phyloP scores from a whole-genome alignment of 2,888 invertebrate species.

The Idaea aversata region DNA sequence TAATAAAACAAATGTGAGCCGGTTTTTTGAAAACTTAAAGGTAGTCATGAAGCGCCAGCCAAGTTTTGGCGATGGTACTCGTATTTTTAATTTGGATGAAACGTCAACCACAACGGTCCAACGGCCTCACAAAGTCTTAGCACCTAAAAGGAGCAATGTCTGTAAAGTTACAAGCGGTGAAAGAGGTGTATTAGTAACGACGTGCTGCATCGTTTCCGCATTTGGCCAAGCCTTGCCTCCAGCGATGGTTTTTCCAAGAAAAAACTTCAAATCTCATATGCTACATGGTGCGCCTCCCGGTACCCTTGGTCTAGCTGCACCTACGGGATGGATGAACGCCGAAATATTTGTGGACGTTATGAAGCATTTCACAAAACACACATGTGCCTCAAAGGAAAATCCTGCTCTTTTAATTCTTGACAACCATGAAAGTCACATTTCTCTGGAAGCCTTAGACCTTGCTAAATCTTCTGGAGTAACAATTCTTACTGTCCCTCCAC shows the following conservation, averaged over 20 bases:
- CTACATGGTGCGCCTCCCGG: slow-evolving; percentile 18
- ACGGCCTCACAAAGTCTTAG: slow-evolving; percentile 28
- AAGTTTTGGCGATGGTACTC: slow-evolving; percentile 25
- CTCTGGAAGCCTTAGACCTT: slow-evolving; percentile 28
- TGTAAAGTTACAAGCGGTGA: slow-evolving; percentile 43
- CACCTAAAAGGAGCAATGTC: slow-evolving; percentile 26
- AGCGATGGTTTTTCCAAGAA: slow-evolving; percentile 45
- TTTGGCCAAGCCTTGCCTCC: slow-evolving; percentile 39
- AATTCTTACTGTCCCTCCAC: slow-evolving; percentile 52
- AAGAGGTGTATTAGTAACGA: slow-evolving; percentile 41
- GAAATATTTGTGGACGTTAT: slow-evolving; percentile 24
- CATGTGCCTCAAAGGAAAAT: slow-evolving; percentile 18
- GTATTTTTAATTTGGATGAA: slow-evolving; percentile 30
- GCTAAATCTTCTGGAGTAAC: slow-evolving; percentile 46
- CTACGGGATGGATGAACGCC: slow-evolving; percentile 15
- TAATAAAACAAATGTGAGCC: slow-evolving; percentile 5
- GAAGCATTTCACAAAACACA: slow-evolving; percentile 27
- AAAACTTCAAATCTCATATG: slow-evolving; percentile 32
- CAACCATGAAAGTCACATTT: slow-evolving; percentile 46
- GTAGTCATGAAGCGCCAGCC: slow-evolving; percentile 19
- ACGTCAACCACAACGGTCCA: slow-evolving; percentile 30
- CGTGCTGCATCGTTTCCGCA: slow-evolving; percentile 39
- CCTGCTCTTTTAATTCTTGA: slow-evolving; percentile 25
- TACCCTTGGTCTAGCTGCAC: slow-evolving; percentile 12
- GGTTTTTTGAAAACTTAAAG: slow-evolving; percentile 15